Evolutionary conservation across 2,888 invertebrate species (phyloP).

Genomic region (Hirtodrosophila confusa): DNA sequence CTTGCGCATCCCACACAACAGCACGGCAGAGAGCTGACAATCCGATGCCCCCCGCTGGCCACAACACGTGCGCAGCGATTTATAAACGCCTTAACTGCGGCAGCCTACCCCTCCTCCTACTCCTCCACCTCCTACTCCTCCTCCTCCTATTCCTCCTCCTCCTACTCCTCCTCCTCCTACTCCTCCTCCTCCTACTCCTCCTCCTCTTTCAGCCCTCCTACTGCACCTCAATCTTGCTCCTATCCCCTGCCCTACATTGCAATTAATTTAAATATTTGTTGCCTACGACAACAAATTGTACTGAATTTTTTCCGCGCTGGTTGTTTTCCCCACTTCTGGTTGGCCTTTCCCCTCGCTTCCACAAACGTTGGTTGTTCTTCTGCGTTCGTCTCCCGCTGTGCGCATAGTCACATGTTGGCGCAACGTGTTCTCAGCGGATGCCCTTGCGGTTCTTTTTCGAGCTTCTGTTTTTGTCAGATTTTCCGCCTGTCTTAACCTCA

Average conservation of each 20-base stretch:
- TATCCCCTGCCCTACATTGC: constrained; percentile 4
- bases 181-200: no score
- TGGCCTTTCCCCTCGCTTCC: no score
- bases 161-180: no score
- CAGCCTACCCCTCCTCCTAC: neutral
- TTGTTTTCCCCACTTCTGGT: no score
- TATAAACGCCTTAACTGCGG: constrained; percentile 28
- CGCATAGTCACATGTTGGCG: constrained; percentile 68
- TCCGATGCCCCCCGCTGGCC: constrained; percentile 27
- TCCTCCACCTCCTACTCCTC: no score
- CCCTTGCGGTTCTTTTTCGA: constrained; percentile 30
- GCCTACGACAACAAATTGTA: constrained; percentile 69
- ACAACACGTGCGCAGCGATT: constrained; percentile 65
- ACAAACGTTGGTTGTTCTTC: no score
- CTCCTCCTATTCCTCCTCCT: neutral
- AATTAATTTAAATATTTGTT: constrained; percentile 66
- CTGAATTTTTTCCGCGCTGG: constrained; percentile 26
- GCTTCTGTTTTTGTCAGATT: neutral
- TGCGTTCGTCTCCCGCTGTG: no score
- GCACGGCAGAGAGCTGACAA: constrained; percentile 18
- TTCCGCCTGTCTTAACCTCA: constrained; percentile 33
- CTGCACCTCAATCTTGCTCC: neutral
- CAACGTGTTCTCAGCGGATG: constrained; percentile 54
- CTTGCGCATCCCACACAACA: constrained; percentile 5
- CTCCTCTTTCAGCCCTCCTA: neutral